Base-by-base conservation (phyloP, 2,113 vertebrate genomes). In the Gymnorhina tibicen region DNA sequence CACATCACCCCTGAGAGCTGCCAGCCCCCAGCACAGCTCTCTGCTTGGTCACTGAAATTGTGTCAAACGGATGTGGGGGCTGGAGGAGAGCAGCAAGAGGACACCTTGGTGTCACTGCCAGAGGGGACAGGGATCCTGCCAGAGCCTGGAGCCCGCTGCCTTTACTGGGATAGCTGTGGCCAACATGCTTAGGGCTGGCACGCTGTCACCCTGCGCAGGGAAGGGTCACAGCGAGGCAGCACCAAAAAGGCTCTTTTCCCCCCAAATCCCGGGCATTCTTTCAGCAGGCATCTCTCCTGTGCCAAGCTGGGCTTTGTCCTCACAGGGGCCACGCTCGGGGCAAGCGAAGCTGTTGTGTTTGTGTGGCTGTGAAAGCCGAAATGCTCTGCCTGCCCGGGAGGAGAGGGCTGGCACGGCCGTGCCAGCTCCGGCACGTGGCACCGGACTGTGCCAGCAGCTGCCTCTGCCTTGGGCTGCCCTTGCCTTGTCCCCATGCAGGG, bases 121-220 rank as follows among this genome's bases (percentile, higher is more conserved):
- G 16, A 15, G 66, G 64, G n/a, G 6, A 33, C 2, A 0, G 33
- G 58, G 41, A 16, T 13, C 28, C n/a, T 49, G 19, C 58, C 68
- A n/a, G 4, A 39, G 37, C 87, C 55, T 11, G 3, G 11, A 66
- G 60, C 56, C 69, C 46, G 32, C 26, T 14, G 1, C 32, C 24
- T 17, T 63, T 7, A 13, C n/a, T 28, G 81, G 49, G 26, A 1
- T 3, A 5, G 46, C 35, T 32, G 49, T 12, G 59, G 30, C 26
- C 67, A 37, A 0, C 0, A 0, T 0, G 3, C 50, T 53, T 1
- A 6, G 69, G 64, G 39, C 39, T 44, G 89, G 27, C 37, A 11
- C 3, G 1, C 37, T 14, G 30, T 6, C 83, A 49, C 66, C 30
- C 16, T 10, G 49, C 50, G 67, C 50, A 27, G 49, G 52, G 39